These are phyloP conservation scores for Urechis unicinctus DNA, from an alignment of 2,888 invertebrate genomes.

Conservation along the genomic window DNA sequence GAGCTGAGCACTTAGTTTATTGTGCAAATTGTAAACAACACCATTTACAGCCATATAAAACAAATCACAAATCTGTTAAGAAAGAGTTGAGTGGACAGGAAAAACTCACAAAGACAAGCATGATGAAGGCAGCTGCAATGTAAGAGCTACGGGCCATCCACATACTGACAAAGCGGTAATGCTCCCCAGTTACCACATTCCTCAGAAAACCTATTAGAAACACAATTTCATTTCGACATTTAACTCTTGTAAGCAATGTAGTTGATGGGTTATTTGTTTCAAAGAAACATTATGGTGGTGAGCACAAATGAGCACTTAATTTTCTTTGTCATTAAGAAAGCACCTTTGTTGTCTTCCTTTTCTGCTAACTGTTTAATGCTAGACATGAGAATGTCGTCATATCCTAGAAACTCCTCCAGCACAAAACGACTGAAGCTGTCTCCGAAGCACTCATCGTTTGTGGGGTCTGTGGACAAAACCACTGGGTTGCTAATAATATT, in stretches of 20 bases:
- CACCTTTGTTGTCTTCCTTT: conserved; percentile 90
- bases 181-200: conserved; percentile 96
- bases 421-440: conserved; percentile 84
- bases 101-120: conserved; percentile 94
- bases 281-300: neutral
- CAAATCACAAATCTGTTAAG: no score
- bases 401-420: conserved; percentile 87
- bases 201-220: conserved; percentile 53
- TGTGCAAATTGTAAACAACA: neutral
- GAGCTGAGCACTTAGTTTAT: neutral
- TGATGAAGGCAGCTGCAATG: conserved; percentile 90
- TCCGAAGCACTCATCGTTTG: conserved; percentile 85
- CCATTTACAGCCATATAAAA: neutral
- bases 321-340: neutral
- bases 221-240: neutral
- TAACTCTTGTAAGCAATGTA: neutral
- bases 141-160: conserved; percentile 94
- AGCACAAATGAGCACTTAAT: neutral
- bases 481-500: no score
- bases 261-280: neutral
- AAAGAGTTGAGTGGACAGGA: no score
- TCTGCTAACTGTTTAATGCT: conserved; percentile 92
- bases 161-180: conserved; percentile 95
- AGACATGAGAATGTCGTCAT: conserved; percentile 94
- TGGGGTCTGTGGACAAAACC: conserved; percentile 74